Evolutionary conservation across 1,140 invertebrate genomes (phyloP), one percentile per base, ranked within the genome.

Genomic region (Matsumurasca onukii): DNA sequence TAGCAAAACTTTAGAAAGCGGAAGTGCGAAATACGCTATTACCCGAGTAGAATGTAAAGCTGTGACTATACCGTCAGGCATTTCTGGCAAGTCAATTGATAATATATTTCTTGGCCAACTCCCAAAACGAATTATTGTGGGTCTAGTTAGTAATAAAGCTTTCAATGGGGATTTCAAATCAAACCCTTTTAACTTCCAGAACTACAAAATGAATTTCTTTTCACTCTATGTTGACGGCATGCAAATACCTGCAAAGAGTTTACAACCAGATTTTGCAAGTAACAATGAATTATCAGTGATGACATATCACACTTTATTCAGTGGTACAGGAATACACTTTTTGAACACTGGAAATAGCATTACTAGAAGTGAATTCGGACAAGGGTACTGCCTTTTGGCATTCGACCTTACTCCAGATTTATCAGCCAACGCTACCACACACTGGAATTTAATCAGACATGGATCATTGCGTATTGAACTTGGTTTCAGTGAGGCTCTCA

Each of bases 151-250:
- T 52, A 78, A 79, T 72, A 66, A 69, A 68, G 76, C 77, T 3
- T 81, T 78, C 66, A 81, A 80, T 68, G 79, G 79, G 22, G 71
- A 72, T 70, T 68, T 67, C 29, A 70, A 20, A 20, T 55, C 70
- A 29, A 81, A 81, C 69, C 79, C 79, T 0, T 80, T 77, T 68
- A 75, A 78, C 71, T 80, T 81, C 73, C 61, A 77, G 69, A 70
- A 79, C 72, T 76, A 72, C 73, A 52, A 70, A 27, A 68, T 80
- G 13, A 75, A 72, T 31, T 76, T 55, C 24, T 29, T 74, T 30
- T 17, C 12, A 15, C 13, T 74, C 2, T 52, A 34, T 24, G 63
- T 73, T 1, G 72, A 74, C 62, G 69, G 69, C 48, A 22, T 70
- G 17, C 30, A 68, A 12, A 67, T 71, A 17, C 73, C 73, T 15